Conservation (phyloP, 2,888 invertebrate species). For the Eristalis intricaria region DNA sequence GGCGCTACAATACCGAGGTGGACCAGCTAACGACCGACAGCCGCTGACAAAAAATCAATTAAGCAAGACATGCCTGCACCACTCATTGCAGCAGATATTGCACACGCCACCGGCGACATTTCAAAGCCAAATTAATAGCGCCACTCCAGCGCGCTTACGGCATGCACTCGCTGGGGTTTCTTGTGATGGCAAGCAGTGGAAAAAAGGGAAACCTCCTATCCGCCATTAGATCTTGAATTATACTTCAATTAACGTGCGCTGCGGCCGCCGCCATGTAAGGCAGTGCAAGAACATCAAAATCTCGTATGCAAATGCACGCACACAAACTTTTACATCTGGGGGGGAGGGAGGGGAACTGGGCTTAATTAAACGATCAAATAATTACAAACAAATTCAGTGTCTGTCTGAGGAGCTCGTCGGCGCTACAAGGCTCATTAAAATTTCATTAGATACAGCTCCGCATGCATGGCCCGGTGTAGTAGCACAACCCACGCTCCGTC, state of each 20-base stretch:
- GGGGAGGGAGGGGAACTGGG: neutral
- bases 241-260: neutral
- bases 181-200: neutral
- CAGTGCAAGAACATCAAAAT: conserved; percentile 49
- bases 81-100: too few relatives aligned
- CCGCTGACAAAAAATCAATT: too few relatives aligned
- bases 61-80: too few relatives aligned
- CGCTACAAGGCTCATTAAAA: conserved; percentile 59
- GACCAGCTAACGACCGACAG: too few relatives aligned
- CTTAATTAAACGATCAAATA: conserved; percentile 71
- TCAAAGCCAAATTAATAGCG: neutral
- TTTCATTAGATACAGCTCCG: conserved; percentile 57
- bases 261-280: conserved; percentile 33
- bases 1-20: too few relatives aligned
- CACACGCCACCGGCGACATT: neutral
- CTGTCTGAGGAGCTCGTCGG: conserved; percentile 34
- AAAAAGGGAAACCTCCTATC: neutral
- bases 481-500: neutral
- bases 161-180: too few relatives aligned
- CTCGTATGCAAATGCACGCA: conserved; percentile 64
- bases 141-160: neutral
- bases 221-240: neutral
- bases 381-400: conserved; percentile 68
- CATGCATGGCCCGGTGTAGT: conserved; percentile 13
- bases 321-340: neutral